Conservation (phyloP, 2,797 vertebrate species). For the Hipposideros larvatus region DNA sequence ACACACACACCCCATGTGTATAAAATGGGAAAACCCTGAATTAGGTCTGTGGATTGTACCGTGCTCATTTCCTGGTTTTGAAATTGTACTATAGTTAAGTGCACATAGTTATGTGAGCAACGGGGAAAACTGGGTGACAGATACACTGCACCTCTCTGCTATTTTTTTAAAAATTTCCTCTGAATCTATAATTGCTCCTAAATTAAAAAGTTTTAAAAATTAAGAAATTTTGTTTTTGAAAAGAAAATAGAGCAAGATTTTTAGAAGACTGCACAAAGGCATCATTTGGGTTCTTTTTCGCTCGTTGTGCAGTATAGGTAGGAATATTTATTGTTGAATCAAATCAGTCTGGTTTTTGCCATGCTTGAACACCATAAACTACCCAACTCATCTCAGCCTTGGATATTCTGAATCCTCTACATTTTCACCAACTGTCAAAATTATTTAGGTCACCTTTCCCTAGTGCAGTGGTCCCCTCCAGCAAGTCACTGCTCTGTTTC, state of each 20-base stretch:
- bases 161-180: neutral
- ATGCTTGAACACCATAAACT: neutral
- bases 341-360: neutral
- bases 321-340: neutral
- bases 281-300: neutral
- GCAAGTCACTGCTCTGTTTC: neutral
- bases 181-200: neutral
- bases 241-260: neutral
- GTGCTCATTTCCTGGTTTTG: neutral
- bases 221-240: neutral
- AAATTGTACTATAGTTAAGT: neutral
- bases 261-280: neutral
- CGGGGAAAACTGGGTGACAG: neutral
- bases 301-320: neutral
- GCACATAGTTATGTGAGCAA: fast-evolving
- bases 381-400: fast-evolving
- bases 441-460: neutral
- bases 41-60: neutral
- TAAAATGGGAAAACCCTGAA: neutral
- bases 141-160: fast-evolving
- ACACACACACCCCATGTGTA: no score
- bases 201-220: neutral
- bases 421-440: neutral
- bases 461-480: fast-evolving
- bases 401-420: fast-evolving